Evolutionary conservation across 2,797 vertebrate genomes (phyloP), one percentile per base, ranked within the genome.

Genomic region (Pantherophis vulpinus): DNA sequence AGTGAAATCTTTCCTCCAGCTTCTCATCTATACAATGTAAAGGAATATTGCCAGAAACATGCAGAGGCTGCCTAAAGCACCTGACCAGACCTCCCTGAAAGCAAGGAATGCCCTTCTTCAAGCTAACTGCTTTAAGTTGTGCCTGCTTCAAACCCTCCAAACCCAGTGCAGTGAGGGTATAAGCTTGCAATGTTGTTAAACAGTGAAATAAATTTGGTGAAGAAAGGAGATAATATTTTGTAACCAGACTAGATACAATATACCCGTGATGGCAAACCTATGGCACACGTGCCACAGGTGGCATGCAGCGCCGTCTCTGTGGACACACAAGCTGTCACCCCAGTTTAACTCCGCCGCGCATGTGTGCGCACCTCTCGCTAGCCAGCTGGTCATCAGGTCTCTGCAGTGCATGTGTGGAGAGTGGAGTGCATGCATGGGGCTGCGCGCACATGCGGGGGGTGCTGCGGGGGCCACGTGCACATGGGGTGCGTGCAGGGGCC

Each of bases 81-180:
- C 63, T 91, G 58, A 93, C 51, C n/a, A 93, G 86, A 91, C 66
- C 66, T 93, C 90, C 93, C 55, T 88, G 89, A 37, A 79, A 79
- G 90, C 23, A 55, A 83, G 27, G 37, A 56, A 25, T 88, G 87
- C 58, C 66, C 58, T 83, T 29, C n/a, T 12, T 9, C 66, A 9
- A 63, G 47, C 20, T 86, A 55, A 90, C 32, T 5, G 11, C 7
- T 92, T 66, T 88, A 66, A 86, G 66, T 23, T 88, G 66, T 20
- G 4, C 32, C 86, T 0, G 32, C 93, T 95, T 91, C 90, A 90
- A 0, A 4, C 87, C 87, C 9, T 20, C 79, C 47, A 32, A 59
- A 90, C 55, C 61, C 51, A n/a, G 29, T 42, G 20, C 13, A 2
- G 16, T 54, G 90, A 11, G 74, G 18, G 66, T 59, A 58, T 58